These are phyloP conservation scores for Orientallactaga bullata DNA, from an alignment of 2,113 vertebrate genomes.

Conservation along the genomic window DNA sequence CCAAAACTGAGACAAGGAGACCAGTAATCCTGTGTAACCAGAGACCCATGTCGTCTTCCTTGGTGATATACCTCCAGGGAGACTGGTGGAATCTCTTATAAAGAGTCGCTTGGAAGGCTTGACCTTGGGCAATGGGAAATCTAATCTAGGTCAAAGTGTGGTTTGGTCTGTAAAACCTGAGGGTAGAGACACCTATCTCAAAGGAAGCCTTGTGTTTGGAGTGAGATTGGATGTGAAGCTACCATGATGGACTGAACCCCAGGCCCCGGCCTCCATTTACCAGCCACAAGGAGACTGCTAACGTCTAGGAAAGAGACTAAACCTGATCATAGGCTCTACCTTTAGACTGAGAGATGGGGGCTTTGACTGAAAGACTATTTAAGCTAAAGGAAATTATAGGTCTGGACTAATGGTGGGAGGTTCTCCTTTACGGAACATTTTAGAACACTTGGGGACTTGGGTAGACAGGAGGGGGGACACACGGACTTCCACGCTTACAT, in stretches of 20 bases:
- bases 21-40: background rate
- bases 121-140: accelerated
- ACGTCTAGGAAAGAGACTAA: background rate
- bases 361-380: background rate
- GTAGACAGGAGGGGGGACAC: background rate
- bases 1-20: background rate
- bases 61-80: accelerated
- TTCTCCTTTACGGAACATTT: background rate
- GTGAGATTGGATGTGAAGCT: background rate
- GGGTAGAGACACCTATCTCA: background rate
- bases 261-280: background rate
- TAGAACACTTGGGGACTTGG: background rate
- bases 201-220: background rate
- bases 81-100: background rate
- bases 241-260: background rate
- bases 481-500: background rate
- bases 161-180: background rate
- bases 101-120: background rate
- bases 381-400: slow-evolving; percentile 35
- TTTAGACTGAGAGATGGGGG: background rate
- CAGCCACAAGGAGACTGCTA: background rate
- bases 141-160: background rate
- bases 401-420: background rate
- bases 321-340: background rate
- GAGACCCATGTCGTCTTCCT: background rate